phyloP scores from a whole-genome alignment of 2,888 invertebrate species.

The Aricia artaxerxes region DNA sequence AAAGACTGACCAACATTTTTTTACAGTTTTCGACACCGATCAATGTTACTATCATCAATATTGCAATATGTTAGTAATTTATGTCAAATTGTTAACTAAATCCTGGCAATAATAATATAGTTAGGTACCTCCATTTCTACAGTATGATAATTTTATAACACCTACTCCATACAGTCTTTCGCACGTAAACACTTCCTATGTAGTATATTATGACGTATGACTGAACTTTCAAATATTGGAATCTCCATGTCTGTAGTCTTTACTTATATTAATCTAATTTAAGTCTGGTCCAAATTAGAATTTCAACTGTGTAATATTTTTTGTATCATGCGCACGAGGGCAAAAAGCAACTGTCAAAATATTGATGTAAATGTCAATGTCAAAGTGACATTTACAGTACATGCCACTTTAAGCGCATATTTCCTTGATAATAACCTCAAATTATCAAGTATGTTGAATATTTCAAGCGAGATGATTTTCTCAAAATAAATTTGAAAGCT shows the following conservation, averaged over 20 bases:
- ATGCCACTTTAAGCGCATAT: background rate
- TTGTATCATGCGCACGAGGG: background rate
- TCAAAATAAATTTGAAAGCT: slow-evolving; percentile 51
- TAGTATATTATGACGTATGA: background rate
- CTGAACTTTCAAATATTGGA: slow-evolving; percentile 14
- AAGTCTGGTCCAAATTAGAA: background rate
- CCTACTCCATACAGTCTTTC: background rate
- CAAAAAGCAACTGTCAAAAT: background rate
- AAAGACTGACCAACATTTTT: background rate
- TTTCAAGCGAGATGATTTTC: slow-evolving; percentile 68
- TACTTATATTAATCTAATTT: background rate
- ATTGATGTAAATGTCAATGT: background rate
- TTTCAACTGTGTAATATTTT: background rate
- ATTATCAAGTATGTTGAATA: slow-evolving; percentile 45
- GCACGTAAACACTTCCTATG: background rate
- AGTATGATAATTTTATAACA: background rate
- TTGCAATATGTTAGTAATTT: background rate
- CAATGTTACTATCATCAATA: background rate
- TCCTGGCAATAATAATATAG: background rate
- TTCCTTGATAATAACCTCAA: background rate
- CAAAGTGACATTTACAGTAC: slow-evolving; percentile 28
- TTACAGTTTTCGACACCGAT: background rate
- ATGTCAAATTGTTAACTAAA: background rate
- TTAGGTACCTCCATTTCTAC: background rate
- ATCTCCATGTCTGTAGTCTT: slow-evolving; percentile 5